Conservation (phyloP, 1,140 invertebrate genomes). For the Halictus rubicundus region DNA sequence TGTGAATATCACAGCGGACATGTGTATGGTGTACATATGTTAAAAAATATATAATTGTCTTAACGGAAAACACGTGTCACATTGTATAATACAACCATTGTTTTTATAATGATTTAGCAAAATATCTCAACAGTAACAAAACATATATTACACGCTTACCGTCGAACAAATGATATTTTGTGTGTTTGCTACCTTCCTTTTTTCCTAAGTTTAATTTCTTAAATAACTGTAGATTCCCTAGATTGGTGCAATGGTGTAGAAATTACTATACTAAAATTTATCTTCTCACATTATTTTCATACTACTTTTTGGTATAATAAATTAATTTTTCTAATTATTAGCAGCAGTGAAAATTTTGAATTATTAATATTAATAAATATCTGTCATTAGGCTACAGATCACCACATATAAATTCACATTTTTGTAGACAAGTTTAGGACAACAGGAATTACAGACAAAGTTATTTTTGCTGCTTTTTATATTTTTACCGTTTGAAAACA, state of each 20-base stretch:
- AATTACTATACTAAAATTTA: not conserved
- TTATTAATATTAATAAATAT: not conserved
- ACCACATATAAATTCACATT: too few species aligned
- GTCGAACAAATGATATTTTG: conserved; percentile 18
- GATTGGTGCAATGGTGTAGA: not conserved
- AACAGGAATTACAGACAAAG: too few species aligned
- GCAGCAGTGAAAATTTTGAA: not conserved
- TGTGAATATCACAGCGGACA: not conserved
- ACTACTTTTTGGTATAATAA: not conserved
- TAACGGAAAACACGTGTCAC: conserved; percentile 42
- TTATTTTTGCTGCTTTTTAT: too few species aligned
- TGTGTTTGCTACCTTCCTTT: not conserved
- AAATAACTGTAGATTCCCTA: not conserved
- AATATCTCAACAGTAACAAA: conserved; percentile 25
- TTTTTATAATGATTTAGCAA: conserved; percentile 50
- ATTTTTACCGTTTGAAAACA: too few species aligned
- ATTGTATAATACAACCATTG: conserved; percentile 50
- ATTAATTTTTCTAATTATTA: not conserved
- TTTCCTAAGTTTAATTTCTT: not conserved
- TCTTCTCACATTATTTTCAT: not conserved
- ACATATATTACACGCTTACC: conserved; percentile 11
- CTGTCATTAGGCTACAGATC: not conserved
- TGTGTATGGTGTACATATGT: not conserved
- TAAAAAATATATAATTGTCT: not conserved
- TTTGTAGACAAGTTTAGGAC: too few species aligned